phyloP scores from a whole-genome alignment of 2,888 invertebrate genomes.

The Nomada fucata region DNA sequence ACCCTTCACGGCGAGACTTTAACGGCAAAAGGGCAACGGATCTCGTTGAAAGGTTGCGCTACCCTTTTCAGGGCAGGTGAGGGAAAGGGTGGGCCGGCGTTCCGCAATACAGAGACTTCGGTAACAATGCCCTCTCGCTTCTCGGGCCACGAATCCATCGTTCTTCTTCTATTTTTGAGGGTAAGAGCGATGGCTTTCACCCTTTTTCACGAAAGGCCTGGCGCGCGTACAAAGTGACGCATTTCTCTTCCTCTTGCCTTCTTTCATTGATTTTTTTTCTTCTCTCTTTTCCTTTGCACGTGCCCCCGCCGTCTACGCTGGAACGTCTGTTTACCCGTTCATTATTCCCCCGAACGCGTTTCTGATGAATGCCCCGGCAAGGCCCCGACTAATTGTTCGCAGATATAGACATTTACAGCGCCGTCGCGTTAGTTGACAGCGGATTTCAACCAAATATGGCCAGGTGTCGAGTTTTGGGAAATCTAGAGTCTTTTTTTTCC shows the following conservation, averaged over 20 bases:
- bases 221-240: constrained; percentile 60
- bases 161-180: constrained; percentile 58
- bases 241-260: constrained; percentile 51
- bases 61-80: constrained; percentile 66
- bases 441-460: too few species aligned
- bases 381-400: not conserved
- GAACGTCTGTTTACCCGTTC: constrained; percentile 41
- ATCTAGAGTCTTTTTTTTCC: too few species aligned
- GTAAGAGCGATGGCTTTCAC: constrained; percentile 63
- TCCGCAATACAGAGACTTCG: constrained; percentile 62
- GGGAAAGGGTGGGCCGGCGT: constrained; percentile 31
- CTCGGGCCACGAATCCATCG: constrained; percentile 49
- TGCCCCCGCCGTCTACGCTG: not conserved
- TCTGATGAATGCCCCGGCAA: not conserved
- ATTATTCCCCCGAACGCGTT: constrained; percentile 28
- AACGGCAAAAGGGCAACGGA: constrained; percentile 69
- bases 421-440: too few species aligned
- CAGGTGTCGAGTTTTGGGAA: too few species aligned
- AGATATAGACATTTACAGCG: too few species aligned
- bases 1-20: constrained; percentile 48
- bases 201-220: constrained; percentile 45
- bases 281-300: not conserved
- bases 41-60: constrained; percentile 75
- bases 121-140: constrained; percentile 65
- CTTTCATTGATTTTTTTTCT: constrained; percentile 50